Evolutionary conservation across 2,797 vertebrate species (phyloP).

Genomic region (Acrossocheilus wenchowensis): DNA sequence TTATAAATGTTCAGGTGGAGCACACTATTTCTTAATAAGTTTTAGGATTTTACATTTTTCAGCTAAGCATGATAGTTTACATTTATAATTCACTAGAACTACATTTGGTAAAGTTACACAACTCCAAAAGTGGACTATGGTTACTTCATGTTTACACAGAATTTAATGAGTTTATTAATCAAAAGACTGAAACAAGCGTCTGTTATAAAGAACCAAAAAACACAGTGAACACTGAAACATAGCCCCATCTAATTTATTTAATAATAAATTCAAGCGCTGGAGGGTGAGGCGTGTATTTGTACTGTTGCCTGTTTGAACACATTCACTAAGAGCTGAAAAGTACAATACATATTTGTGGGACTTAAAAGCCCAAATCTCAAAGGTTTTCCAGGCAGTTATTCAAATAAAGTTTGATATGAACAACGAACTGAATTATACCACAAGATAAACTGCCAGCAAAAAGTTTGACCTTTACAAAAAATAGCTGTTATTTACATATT

Average conservation of each 20-base stretch:
- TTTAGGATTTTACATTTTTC: not conserved
- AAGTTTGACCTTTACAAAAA: slow-evolving; percentile 4
- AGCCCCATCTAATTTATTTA: slow-evolving; percentile 32
- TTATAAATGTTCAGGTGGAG: not conserved
- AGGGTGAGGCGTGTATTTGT: slow-evolving; percentile 45
- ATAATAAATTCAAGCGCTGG: slow-evolving; percentile 44
- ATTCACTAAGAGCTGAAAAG: slow-evolving; percentile 38
- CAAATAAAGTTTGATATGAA: slow-evolving; percentile 10
- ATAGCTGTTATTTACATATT: not conserved
- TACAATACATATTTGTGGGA: slow-evolving; percentile 38
- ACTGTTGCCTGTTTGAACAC: slow-evolving; percentile 42
- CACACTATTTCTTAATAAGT: not conserved
- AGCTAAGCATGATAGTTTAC: not conserved
- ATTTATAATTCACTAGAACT: not conserved
- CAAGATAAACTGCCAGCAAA: not conserved
- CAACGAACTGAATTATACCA: not conserved
- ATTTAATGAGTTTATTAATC: slow-evolving; percentile 21
- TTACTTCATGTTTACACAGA: slow-evolving; percentile 3
- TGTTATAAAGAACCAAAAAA: slow-evolving; percentile 21
- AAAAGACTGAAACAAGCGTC: not conserved
- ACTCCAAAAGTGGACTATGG: not conserved
- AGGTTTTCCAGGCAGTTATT: slow-evolving; percentile 9
- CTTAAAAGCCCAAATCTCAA: slow-evolving; percentile 18
- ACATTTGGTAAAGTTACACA: not conserved
- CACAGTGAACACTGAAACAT: slow-evolving; percentile 10